Evolutionary conservation across 2,888 invertebrate species (phyloP), one percentile per base, ranked within the genome.

Genomic region (Lepidochitona cinerea): DNA sequence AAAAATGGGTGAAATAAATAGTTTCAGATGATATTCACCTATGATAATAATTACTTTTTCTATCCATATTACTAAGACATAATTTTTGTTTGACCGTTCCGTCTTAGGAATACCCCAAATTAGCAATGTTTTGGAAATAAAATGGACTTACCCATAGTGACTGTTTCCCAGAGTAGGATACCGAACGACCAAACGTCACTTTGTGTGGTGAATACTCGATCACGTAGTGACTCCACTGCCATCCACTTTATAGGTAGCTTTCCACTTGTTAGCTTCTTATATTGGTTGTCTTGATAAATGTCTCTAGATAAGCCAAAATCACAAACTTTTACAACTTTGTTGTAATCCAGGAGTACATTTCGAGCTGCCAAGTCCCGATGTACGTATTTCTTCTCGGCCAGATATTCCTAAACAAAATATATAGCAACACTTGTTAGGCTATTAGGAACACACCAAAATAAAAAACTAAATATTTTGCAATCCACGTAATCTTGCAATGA

Each of bases 141-240:
- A n/a, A 18, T 49, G 7, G 18, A 59, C 88, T 75, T 83, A 91
- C 96, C 96, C 82, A 96, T 92, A 9, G 96, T 96, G 53, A 96
- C 95, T 76, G 96, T 95, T 91, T 96, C 96, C 96, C 96, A 96
- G 83, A 96, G 92, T 53, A 96, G 92, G 70, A 96, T 95, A 26
- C 96, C 96, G 86, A 95, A 96, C 41, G 96, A 95, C 96, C 96
- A 96, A 3, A 96, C 95, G 84, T 96, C 96, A 0, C 95, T 94
- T 87, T 95, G 95, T 37, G 94, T 94, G 73, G 95, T 95, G 90
- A 95, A 95, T 59, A 95, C 92, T 75, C 95, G 94, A 88, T 94
- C 95, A 35, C 86, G 72, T 41, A 89, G 79, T 0, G 89, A 89
- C 75, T 89, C 89, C n/a, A 89, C 83, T 14, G 89, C 89, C 88